These are phyloP conservation scores for Sylvia atricapilla DNA, from an alignment of 2,113 vertebrate genomes.

Conservation along the genomic window DNA sequence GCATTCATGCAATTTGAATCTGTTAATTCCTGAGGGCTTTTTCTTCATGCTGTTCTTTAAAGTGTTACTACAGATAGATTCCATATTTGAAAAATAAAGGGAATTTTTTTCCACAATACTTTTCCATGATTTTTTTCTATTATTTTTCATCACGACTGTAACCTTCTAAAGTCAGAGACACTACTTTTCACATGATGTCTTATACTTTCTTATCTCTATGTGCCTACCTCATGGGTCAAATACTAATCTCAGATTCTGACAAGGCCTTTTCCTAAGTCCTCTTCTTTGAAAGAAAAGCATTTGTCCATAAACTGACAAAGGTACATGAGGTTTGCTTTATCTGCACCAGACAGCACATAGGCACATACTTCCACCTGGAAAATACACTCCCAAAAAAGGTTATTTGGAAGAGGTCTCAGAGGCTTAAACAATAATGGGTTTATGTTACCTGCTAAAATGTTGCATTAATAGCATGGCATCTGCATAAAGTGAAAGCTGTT, in stretches of 20 bases:
- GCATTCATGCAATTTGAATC: background rate
- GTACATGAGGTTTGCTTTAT: background rate
- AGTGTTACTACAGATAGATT: conserved; percentile 12
- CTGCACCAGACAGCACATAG: background rate
- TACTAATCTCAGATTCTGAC: background rate
- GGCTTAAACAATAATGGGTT: background rate
- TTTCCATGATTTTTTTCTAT: background rate
- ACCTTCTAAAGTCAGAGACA: background rate
- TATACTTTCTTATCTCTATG: background rate
- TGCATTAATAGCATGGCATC: background rate
- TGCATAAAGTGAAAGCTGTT: background rate
- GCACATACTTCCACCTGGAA: background rate
- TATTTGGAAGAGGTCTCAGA: background rate
- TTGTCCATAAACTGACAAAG: background rate
- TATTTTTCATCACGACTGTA: background rate
- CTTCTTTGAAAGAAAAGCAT: background rate
- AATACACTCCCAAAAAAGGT: background rate
- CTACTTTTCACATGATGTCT: background rate
- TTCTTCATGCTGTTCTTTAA: conserved; percentile 10
- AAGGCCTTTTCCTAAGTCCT: background rate
- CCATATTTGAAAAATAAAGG: conserved; percentile 60
- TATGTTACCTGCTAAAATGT: background rate
- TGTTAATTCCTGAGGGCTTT: background rate
- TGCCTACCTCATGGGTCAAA: background rate
- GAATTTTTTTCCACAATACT: conserved; percentile 50